Evolutionary conservation across 2,113 vertebrate species (phyloP), one percentile per base, ranked within the genome.

Genomic region (Arothron firmamentum): DNA sequence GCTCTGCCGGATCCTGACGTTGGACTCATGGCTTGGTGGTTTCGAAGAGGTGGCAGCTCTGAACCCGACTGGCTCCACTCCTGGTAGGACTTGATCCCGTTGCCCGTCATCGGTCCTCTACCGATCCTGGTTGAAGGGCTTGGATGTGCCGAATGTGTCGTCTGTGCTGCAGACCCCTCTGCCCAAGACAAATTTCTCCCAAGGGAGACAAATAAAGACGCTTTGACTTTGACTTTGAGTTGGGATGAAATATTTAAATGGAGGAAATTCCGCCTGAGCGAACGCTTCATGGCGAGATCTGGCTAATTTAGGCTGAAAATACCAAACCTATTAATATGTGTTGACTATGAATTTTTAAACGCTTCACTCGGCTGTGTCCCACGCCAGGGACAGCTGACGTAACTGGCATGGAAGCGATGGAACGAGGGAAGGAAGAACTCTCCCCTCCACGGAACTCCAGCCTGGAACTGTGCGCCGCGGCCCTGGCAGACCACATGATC

Each of bases 251-350:
- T 88, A 85, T 87, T 87, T 28, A 87, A 77, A 50, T 10, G 61
- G 60, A 56, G 70, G 69, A 65, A 53, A 59, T 77, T 69, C 74
- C 62, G 76, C 78, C 70, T 75, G 65, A 71, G 70, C 16, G 4
- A 49, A 55, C 55, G 42, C 69, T 75, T 77, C 77, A 74, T 52
- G 62, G 78, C 53, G 67, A 79, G 59, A 65, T 75, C 5, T 25
- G 21, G 68, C 65, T 85, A 67, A 82, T 85, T 76, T 85, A 60
- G 78, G 72, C 68, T 78, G 79, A 79, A 86, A 79, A 83, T 71
- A 71, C 79, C 72, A 11, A 19, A 68, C 52, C 66, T 86, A 85
- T 86, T 83, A 86, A 88, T 80, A 70, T 78, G 74, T 76, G 72
- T 80, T 34, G 63, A 62, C 28, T 31, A 66, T 84, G 50, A 74